Evolutionary conservation across 2,797 vertebrate species (phyloP).

Genomic region (Geotrypetes seraphini): DNA sequence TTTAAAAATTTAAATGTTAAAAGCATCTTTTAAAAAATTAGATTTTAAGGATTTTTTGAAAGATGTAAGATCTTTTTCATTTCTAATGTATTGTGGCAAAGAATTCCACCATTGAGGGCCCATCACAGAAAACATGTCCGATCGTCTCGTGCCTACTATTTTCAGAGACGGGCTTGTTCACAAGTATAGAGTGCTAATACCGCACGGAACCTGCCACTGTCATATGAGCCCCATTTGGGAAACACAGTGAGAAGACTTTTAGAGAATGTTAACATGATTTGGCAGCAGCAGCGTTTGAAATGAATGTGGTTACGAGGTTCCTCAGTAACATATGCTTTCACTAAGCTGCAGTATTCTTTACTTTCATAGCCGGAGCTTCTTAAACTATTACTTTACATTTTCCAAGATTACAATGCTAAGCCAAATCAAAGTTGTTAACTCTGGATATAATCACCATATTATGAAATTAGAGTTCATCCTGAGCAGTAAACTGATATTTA

Average conservation of each 20-base stretch:
- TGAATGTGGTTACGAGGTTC: slow-evolving; percentile 51
- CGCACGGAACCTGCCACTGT: too few relatives aligned
- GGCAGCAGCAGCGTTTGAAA: slow-evolving; percentile 38
- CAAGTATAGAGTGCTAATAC: too few relatives aligned
- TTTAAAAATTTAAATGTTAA: too few relatives aligned
- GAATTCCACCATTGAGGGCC: too few relatives aligned
- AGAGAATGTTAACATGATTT: slow-evolving; percentile 55
- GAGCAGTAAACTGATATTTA: slow-evolving; percentile 12
- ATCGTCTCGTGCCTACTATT: too few relatives aligned
- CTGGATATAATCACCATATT: slow-evolving; percentile 36
- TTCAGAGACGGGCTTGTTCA: too few relatives aligned
- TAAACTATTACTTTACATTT: slow-evolving; percentile 39
- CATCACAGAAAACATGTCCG: too few relatives aligned
- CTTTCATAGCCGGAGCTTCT: slow-evolving; percentile 37
- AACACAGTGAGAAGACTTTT: slow-evolving; percentile 55
- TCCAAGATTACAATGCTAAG: slow-evolving; percentile 21
- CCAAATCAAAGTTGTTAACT: slow-evolving; percentile 40
- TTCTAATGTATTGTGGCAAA: too few relatives aligned
- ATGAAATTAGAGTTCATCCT: slow-evolving; percentile 36
- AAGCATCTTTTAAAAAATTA: too few relatives aligned
- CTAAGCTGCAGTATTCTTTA: slow-evolving; percentile 40
- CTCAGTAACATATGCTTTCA: slow-evolving; percentile 61
- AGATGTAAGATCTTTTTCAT: too few relatives aligned
- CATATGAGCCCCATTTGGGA: slow-evolving; percentile 47
- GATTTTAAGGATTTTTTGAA: too few relatives aligned